Evolutionary conservation across 2,888 invertebrate genomes (phyloP).

Genomic region (Molorchus minor): DNA sequence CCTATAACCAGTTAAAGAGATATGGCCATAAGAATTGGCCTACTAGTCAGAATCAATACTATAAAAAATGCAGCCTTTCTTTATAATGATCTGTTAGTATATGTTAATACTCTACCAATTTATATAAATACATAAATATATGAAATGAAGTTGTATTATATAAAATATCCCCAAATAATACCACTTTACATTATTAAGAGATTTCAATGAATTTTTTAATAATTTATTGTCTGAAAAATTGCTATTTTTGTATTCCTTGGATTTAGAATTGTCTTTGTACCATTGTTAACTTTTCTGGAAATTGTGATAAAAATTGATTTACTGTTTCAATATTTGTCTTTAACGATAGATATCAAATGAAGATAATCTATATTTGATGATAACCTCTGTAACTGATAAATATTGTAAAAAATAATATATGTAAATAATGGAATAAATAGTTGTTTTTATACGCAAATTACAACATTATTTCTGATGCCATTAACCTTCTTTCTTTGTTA

Average conservation of each 20-base stretch:
- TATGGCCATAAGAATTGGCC: neutral
- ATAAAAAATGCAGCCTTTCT: slow-evolving; percentile 17
- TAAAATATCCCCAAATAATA: slow-evolving; percentile 14
- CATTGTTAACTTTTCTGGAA: slow-evolving; percentile 58
- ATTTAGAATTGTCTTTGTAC: slow-evolving; percentile 47
- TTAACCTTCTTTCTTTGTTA: no score
- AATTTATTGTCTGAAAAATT: slow-evolving; percentile 44
- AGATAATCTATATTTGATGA: slow-evolving; percentile 60
- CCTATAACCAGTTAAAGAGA: no score
- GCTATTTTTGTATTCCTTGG: slow-evolving; percentile 51
- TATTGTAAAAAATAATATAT: slow-evolving; percentile 56
- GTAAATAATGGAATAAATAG: slow-evolving; percentile 55
- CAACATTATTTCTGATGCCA: no score
- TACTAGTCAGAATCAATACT: neutral
- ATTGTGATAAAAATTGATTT: slow-evolving; percentile 57
- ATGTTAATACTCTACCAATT: slow-evolving; percentile 22
- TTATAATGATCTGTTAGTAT: neutral
- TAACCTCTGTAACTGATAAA: slow-evolving; percentile 57
- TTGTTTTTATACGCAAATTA: slow-evolving; percentile 56
- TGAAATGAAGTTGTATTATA: slow-evolving; percentile 17
- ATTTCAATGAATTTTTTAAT: slow-evolving; percentile 44
- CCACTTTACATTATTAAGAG: slow-evolving; percentile 33
- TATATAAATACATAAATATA: slow-evolving; percentile 25
- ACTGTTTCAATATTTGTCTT: slow-evolving; percentile 51
- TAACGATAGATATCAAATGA: slow-evolving; percentile 47